phyloP scores from a whole-genome alignment of 2,888 invertebrate species.

The Rosalia funebris region DNA sequence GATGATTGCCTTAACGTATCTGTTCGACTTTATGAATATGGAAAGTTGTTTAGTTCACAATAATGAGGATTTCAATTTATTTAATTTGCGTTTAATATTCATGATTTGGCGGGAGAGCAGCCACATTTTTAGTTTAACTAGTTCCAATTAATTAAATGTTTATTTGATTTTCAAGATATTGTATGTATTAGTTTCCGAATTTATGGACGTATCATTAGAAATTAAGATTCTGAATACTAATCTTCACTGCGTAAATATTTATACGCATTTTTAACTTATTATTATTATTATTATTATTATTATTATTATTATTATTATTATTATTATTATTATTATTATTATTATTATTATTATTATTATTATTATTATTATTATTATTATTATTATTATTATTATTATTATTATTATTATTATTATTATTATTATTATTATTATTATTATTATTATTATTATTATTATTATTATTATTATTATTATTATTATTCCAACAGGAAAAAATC shows the following conservation, averaged over 20 bases:
- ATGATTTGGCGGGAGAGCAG: conserved; percentile 20
- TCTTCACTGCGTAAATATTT: not conserved
- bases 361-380: no score
- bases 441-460: no score
- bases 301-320: no score
- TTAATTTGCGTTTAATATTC: conserved; percentile 16
- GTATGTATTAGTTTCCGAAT: not conserved
- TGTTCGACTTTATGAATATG: conserved; percentile 36
- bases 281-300: no score
- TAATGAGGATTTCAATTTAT: conserved; percentile 25
- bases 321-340: no score
- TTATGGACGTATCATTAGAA: not conserved
- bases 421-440: no score
- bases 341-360: no score
- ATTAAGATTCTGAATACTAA: not conserved
- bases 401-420: no score
- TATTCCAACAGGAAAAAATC: no score
- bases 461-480: no score
- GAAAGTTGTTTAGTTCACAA: conserved; percentile 41
- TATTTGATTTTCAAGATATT: not conserved
- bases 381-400: no score
- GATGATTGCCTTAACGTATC: conserved; percentile 33
- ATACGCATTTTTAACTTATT: no score
- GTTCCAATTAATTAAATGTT: conserved; percentile 19
- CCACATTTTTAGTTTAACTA: conserved; percentile 9